These are phyloP conservation scores for Plumapathes pennacea DNA, from an alignment of 92 coral and sea anemone genomes.

Conservation along the genomic window DNA sequence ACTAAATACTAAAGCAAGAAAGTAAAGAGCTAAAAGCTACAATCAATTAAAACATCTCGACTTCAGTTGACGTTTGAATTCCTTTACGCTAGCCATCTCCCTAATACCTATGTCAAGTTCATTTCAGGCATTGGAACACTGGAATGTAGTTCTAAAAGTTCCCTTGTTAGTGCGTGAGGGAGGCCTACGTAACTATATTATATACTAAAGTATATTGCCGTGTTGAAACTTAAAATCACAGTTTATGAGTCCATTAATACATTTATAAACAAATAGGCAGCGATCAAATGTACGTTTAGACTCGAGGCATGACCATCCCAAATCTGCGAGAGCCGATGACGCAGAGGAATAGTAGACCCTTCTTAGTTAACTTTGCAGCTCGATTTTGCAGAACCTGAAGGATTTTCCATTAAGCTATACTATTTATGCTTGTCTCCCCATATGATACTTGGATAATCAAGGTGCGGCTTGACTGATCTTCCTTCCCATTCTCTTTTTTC, in stretches of 20 bases:
- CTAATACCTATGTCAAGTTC: neutral
- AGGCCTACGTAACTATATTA: neutral
- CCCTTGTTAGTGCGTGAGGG: conserved; percentile 1
- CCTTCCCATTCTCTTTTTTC: too few relatives aligned
- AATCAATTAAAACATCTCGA: neutral
- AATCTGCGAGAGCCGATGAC: neutral
- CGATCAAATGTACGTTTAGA: neutral
- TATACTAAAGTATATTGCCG: neutral
- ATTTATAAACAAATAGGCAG: neutral
- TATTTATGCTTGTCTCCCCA: too few relatives aligned
- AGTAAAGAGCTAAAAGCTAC: neutral
- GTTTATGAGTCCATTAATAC: neutral
- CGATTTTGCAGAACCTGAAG: too few relatives aligned
- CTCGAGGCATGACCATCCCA: neutral
- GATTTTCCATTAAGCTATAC: too few relatives aligned
- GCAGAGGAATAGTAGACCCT: neutral
- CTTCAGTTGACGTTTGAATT: neutral
- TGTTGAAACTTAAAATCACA: neutral
- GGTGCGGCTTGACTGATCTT: too few relatives aligned
- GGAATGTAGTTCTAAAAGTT: neutral
- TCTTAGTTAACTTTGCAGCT: neutral
- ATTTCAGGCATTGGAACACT: conserved; percentile 1
- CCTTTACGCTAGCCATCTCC: neutral
- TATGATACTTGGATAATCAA: too few relatives aligned
- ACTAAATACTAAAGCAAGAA: neutral